phyloP scores from a whole-genome alignment of 2,888 invertebrate genomes.

The Polyommatus icarus region DNA sequence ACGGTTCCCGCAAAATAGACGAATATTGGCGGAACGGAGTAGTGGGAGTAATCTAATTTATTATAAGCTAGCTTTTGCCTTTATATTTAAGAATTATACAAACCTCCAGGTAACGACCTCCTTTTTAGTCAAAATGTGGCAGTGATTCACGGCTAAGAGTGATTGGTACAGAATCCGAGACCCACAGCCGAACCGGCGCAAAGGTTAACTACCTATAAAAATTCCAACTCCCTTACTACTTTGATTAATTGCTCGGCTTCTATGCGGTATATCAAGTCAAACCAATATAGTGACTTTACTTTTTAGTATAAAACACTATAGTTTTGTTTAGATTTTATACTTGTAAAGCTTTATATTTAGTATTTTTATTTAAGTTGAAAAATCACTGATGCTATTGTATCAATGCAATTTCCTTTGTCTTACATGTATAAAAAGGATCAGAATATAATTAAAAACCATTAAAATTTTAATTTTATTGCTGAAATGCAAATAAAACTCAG shows the following conservation, averaged over 20 bases:
- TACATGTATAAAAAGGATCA: neutral
- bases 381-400: too few species aligned
- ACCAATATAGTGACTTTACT: neutral
- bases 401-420: neutral
- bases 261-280: constrained; percentile 13
- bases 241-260: constrained; percentile 19
- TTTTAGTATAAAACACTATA: neutral
- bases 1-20: neutral
- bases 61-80: neutral
- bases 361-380: neutral
- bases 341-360: neutral
- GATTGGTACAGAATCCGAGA: neutral
- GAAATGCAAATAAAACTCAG: constrained; percentile 38
- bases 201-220: constrained; percentile 21
- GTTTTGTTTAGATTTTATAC: neutral
- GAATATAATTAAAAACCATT: neutral
- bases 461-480: constrained; percentile 22
- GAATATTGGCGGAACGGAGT: too few species aligned
- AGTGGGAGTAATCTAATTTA: too few species aligned
- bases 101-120: neutral
- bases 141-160: constrained; percentile 6
- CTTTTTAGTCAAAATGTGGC: neutral
- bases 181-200: neutral
- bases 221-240: constrained; percentile 21
- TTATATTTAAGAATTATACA: neutral